A percentile compares a stretch with the other conserved stretches of the same genome.
Conservation (phyloP, 92 coral and sea anemone genomes). For the Nematostella vectensis region DNA sequence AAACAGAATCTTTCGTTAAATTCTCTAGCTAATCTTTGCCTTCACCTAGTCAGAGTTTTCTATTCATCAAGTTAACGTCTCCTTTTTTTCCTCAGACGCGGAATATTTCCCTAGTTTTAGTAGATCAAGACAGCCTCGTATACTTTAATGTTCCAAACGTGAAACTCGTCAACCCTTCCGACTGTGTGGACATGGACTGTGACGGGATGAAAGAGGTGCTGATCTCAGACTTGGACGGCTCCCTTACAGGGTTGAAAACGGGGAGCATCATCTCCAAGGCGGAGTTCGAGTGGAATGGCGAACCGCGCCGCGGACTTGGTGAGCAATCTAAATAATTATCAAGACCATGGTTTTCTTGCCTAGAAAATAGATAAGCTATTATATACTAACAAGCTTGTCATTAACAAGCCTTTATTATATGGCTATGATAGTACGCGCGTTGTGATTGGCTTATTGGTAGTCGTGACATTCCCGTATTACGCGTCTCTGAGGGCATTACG, state of each 20-base stretch:
- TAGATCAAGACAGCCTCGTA: conserved; percentile 36
- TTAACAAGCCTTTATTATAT: too few species aligned
- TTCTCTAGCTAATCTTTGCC: too few species aligned
- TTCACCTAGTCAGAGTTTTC: too few species aligned
- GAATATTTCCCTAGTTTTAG: conserved; percentile 15
- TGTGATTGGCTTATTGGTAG: too few species aligned
- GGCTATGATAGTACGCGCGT: too few species aligned
- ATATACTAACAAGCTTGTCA: too few species aligned
- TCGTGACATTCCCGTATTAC: too few species aligned
- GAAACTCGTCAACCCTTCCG: conserved; percentile 69
- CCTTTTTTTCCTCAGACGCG: conserved; percentile 10
- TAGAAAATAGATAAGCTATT: background rate
- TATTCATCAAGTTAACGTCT: too few species aligned
- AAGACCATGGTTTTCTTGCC: too few species aligned
- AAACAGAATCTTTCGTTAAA: too few species aligned
- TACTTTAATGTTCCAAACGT: conserved; percentile 43
- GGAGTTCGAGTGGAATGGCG: conserved; percentile 85
- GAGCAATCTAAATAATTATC: too few species aligned
- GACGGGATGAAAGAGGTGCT: conserved; percentile 72
- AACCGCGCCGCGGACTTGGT: conserved; percentile 80
- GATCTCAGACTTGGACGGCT: conserved; percentile 70
- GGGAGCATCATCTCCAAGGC: conserved; percentile 70
- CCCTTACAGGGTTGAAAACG: conserved; percentile 61
- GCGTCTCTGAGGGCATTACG: too few species aligned
- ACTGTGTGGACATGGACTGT: conserved; percentile 94